Percentiles rank a stretch among this genome's conserved stretches.
phyloP scores from a whole-genome alignment of 2,797 vertebrate species.

The Labeo calbasu region DNA sequence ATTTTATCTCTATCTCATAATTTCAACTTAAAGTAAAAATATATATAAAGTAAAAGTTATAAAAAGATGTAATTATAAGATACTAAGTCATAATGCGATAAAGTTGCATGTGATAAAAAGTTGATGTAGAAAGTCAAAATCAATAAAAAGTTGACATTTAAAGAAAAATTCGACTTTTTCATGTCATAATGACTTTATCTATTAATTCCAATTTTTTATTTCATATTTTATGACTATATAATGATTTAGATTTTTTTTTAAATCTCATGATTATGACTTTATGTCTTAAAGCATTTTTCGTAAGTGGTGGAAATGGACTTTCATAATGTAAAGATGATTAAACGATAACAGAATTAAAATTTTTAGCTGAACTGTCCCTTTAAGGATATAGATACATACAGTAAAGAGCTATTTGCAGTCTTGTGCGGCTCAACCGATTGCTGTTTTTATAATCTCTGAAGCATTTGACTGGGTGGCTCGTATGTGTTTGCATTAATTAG shows the following conservation, averaged over 20 bases:
- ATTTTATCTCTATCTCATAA: no score
- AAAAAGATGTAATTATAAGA: no score
- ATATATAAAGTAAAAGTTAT: no score
- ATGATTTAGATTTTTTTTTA: not conserved
- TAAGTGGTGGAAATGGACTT: not conserved
- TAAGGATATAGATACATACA: not conserved
- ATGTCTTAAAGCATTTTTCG: not conserved
- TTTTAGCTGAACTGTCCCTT: not conserved
- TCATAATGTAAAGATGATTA: not conserved
- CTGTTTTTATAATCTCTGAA: conserved; percentile 73
- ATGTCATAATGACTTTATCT: not conserved
- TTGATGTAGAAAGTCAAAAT: no score
- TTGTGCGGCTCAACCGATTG: not conserved
- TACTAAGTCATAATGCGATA: not conserved
- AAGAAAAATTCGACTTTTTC: not conserved
- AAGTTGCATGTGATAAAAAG: not conserved
- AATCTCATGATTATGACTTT: not conserved
- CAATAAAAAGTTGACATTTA: no score
- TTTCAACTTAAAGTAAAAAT: no score
- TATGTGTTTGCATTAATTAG: conserved; percentile 78
- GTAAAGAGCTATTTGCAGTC: not conserved
- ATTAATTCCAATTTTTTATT: not conserved
- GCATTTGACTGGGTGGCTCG: conserved; percentile 76
- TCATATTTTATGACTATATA: no score
- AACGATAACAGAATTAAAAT: not conserved